Percentiles rank a stretch among this genome's conserved stretches.
phyloP scores from a whole-genome alignment of 2,888 invertebrate species.

The Trachelus tabidus region DNA sequence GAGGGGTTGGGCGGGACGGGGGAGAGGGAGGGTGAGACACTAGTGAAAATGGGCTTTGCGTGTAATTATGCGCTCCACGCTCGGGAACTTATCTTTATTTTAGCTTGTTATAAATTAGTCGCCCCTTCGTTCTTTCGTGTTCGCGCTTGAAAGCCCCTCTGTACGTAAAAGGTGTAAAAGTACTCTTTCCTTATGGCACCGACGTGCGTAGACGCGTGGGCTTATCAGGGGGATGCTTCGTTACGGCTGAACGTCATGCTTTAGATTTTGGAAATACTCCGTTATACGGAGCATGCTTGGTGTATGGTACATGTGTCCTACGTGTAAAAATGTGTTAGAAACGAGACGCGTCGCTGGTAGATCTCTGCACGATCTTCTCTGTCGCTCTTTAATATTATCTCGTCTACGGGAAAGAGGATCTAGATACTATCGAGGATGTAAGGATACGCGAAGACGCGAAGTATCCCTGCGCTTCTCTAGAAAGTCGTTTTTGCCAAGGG shows the following conservation, averaged over 20 bases:
- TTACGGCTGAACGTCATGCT: not conserved
- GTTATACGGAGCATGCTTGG: not conserved
- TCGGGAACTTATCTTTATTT: conserved; percentile 36
- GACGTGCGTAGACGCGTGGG: not conserved
- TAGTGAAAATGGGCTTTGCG: conserved; percentile 23
- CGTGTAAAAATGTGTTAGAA: not conserved
- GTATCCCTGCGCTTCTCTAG: not conserved
- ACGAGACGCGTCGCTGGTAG: not conserved
- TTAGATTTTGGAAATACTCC: not conserved
- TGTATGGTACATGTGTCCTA: no score
- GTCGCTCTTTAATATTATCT: not conserved
- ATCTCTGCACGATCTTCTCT: not conserved
- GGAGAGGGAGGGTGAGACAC: not conserved
- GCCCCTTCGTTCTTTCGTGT: conserved; percentile 2
- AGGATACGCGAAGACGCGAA: not conserved
- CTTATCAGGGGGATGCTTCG: not conserved
- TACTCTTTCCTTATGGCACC: not conserved
- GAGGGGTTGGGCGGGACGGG: not conserved
- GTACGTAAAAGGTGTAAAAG: not conserved
- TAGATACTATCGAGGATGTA: conserved; percentile 8
- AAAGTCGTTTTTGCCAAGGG: not conserved
- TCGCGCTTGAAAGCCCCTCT: not conserved
- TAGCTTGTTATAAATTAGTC: conserved; percentile 37
- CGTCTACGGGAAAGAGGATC: not conserved
- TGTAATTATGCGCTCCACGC: conserved; percentile 36